Evolutionary conservation across 2,113 vertebrate species (phyloP), one percentile per base, ranked within the genome.

Genomic region (Actinemys pallida): DNA sequence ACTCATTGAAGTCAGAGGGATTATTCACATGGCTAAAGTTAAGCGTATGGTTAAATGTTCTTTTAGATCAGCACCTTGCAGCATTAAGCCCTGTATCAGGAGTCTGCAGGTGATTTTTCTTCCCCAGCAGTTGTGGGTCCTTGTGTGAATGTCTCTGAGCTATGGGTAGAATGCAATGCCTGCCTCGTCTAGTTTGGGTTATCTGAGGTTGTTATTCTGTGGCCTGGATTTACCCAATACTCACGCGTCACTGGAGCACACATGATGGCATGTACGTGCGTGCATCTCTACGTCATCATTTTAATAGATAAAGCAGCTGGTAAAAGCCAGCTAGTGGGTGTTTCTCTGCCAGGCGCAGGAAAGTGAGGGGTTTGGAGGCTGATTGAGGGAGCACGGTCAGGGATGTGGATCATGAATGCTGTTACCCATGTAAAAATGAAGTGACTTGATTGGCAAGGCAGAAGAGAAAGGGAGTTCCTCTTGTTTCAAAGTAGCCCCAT

Each of bases 221-320:
- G 82, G 14, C 49, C 90, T 54, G 78, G 90, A 75, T 52, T 93
- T 89, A n/a, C 52, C 52, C 14, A 76, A 49, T 91, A 11, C 7
- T 72, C 0, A 0, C 45, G 72, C 84, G 78, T 88, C 76, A 50
- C 69, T 19, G 72, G 89, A 80, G 52, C 8, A 5, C 87, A 52
- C 0, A 0, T 9, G 31, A 42, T 78, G 56, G 59, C 42, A 50
- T 49, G 1, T 13, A 14, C 0, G 16, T 62, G 57, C 10, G 1
- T 82, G 76, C 25, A 10, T 45, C 57, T 85, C 11, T 1, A 0
- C 79, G 54, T 82, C 88, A 49, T 39, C 35, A n/a, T 83, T 47
- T 24, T 76, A 29, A 45, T 89, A n/a, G 90, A 79, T 42, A 69
- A 90, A 39, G 35, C 86, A 62, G n/a, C 69, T 95, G 83, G 79